Evolutionary conservation across 2,113 vertebrate species (phyloP).

Genomic region (Conger conger): DNA sequence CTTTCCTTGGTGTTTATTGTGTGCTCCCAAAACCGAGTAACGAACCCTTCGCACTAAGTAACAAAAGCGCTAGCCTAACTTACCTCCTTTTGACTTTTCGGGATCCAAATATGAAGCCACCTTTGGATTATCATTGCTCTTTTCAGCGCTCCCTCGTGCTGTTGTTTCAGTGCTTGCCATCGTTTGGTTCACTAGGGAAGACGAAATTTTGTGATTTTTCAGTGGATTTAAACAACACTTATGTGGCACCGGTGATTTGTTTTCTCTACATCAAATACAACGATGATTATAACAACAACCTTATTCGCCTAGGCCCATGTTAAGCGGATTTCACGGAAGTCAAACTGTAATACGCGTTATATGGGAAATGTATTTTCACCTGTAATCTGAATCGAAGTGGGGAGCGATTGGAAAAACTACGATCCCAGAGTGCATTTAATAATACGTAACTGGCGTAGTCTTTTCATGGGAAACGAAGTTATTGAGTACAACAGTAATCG

Average conservation of each 20-base stretch:
- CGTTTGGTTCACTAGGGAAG: neutral
- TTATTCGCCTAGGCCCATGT: neutral
- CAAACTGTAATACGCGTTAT: neutral
- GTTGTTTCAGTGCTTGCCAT: conserved; percentile 66
- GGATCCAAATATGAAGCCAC: conserved; percentile 44
- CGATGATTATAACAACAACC: conserved; percentile 62
- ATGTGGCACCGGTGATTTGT: conserved; percentile 51
- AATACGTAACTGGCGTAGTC: neutral
- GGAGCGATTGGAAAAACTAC: neutral
- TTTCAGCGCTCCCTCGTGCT: conserved; percentile 57
- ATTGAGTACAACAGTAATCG: neutral
- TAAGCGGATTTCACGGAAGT: conserved; percentile 8
- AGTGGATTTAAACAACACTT: conserved; percentile 70
- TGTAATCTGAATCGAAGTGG: neutral
- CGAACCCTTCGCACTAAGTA: conserved; percentile 34
- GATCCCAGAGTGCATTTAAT: neutral
- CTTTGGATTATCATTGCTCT: conserved; percentile 53
- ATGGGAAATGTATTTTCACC: conserved; percentile 53
- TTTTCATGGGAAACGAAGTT: neutral
- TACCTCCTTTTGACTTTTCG: conserved; percentile 67
- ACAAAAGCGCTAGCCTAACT: conserved; percentile 24
- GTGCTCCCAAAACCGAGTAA: neutral
- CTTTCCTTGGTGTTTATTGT: neutral
- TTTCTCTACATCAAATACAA: conserved; percentile 42
- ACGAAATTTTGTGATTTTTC: conserved; percentile 18